These are phyloP conservation scores for Luehdorfia chinensis DNA, from an alignment of 1,140 invertebrate genomes.

Conservation along the genomic window DNA sequence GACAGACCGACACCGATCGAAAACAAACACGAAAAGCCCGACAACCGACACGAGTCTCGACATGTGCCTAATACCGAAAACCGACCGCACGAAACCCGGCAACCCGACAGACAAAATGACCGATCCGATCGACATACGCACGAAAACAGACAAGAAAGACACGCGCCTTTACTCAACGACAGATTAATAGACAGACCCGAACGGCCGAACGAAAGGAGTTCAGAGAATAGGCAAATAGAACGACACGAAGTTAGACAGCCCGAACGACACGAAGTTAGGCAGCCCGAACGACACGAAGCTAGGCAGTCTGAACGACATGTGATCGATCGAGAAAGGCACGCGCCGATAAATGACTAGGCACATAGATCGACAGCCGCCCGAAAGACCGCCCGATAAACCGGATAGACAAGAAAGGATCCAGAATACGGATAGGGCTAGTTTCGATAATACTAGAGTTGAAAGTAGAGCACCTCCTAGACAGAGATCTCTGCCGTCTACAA, in stretches of 20 bases:
- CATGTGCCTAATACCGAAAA: background rate
- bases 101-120: background rate
- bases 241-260: conserved; percentile 8
- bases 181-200: conserved; percentile 22
- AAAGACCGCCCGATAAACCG: conserved; percentile 50
- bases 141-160: conserved; percentile 23
- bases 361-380: conserved; percentile 43
- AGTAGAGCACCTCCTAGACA: conserved; percentile 56
- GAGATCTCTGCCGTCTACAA: conserved; percentile 51
- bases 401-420: conserved; percentile 25
- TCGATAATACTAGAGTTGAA: conserved; percentile 47
- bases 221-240: conserved; percentile 31
- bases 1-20: conserved; percentile 25
- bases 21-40: conserved; percentile 14
- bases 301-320: conserved; percentile 6
- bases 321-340: conserved; percentile 17
- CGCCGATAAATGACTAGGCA: conserved; percentile 31
- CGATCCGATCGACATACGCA: background rate
- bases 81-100: background rate
- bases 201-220: conserved; percentile 22
- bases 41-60: conserved; percentile 3
- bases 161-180: conserved; percentile 11
- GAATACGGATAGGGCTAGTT: conserved; percentile 39
- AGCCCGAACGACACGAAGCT: conserved; percentile 13
- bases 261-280: conserved; percentile 13